These are phyloP conservation scores for Toxostoma redivivum DNA, from an alignment of 2,113 vertebrate genomes.

Conservation along the genomic window DNA sequence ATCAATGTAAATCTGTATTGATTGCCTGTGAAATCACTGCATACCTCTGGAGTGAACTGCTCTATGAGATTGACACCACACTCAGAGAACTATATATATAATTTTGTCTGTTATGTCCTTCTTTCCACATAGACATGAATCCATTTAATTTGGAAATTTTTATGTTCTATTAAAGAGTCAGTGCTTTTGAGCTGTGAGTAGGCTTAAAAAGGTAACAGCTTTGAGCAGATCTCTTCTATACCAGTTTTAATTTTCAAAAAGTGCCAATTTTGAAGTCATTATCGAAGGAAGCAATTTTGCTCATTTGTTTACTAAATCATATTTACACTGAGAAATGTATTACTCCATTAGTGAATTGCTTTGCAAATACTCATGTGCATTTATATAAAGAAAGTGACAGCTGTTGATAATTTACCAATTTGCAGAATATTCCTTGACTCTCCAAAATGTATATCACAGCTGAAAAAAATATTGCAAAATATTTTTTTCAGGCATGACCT, in stretches of 20 bases:
- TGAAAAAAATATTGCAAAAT: neutral
- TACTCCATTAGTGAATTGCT: neutral
- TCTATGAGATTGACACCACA: neutral
- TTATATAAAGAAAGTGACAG: neutral
- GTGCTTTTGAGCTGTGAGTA: neutral
- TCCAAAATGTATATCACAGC: neutral
- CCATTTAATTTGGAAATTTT: neutral
- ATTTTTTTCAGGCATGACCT: neutral
- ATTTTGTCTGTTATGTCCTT: neutral
- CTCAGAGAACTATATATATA: neutral
- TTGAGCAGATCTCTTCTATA: neutral
- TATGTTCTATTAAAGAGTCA: neutral
- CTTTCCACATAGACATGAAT: neutral
- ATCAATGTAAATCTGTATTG: neutral
- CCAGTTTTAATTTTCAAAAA: neutral
- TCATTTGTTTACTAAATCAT: neutral
- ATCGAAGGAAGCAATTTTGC: neutral
- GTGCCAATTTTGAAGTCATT: neutral
- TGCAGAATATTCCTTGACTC: neutral
- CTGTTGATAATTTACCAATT: neutral
- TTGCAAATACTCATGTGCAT: neutral
- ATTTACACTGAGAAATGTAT: neutral
- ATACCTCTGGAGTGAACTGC: neutral
- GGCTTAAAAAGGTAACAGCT: neutral
- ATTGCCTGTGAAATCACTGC: neutral